Evolutionary conservation across 2,888 invertebrate species (phyloP).

Genomic region (Hydroisotoma schaefferi): DNA sequence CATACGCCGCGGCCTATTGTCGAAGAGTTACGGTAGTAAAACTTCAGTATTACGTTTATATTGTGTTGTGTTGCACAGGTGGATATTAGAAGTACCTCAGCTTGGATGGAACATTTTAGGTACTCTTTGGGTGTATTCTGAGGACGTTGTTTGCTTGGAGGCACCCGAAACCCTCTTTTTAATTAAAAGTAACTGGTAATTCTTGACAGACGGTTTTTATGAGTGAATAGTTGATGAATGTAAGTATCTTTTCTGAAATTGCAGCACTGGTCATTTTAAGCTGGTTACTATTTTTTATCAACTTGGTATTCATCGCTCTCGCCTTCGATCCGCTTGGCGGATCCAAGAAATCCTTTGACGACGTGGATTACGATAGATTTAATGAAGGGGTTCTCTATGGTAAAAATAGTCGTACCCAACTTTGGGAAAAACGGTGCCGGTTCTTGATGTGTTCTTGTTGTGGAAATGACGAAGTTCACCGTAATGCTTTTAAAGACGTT

Average conservation of each 20-base stretch:
- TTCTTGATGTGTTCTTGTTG: slow-evolving; percentile 40
- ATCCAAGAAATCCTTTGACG: slow-evolving; percentile 22
- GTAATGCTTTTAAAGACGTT: slow-evolving; percentile 74
- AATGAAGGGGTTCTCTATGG: slow-evolving; percentile 36
- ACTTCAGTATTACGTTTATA: not conserved
- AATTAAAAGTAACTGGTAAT: slow-evolving; percentile 61
- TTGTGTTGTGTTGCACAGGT: slow-evolving; percentile 56
- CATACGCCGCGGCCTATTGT: too few species aligned
- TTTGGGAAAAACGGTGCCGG: slow-evolving; percentile 70
- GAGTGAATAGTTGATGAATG: not conserved
- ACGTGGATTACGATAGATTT: slow-evolving; percentile 56
- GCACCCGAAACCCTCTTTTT: slow-evolving; percentile 58
- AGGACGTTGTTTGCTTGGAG: slow-evolving; percentile 63
- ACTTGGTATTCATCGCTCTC: slow-evolving; percentile 70
- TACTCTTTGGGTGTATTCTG: slow-evolving; percentile 75
- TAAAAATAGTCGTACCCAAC: slow-evolving; percentile 66
- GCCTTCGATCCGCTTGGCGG: slow-evolving; percentile 82
- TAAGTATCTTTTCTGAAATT: not conserved
- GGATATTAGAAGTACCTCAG: slow-evolving; percentile 72
- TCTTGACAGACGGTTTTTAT: not conserved
- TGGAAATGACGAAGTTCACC: slow-evolving; percentile 62
- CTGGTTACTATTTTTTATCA: slow-evolving; percentile 72
- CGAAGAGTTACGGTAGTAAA: too few species aligned
- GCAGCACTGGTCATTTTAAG: slow-evolving; percentile 66
- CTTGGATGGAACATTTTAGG: slow-evolving; percentile 74